A percentile compares a stretch with the other conserved stretches of the same genome.
Conservation (phyloP, 2,113 vertebrate species). For the Ameiurus melas region DNA sequence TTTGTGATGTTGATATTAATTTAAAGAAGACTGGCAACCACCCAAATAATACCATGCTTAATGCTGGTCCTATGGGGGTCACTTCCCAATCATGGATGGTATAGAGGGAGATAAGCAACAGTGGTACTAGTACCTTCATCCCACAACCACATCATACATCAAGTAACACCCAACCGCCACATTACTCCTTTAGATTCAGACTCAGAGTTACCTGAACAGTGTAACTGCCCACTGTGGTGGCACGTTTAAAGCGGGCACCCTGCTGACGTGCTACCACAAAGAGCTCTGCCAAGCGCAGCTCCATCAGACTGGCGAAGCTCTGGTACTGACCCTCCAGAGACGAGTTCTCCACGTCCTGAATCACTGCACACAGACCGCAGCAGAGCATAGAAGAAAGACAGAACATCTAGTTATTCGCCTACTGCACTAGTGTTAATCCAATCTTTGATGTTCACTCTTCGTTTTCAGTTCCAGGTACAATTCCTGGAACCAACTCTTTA, state of each 20-base stretch:
- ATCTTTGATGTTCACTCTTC: background rate
- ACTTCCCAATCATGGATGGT: background rate
- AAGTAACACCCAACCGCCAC: background rate
- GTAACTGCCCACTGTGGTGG: slow-evolving; percentile 88
- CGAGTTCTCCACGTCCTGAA: slow-evolving; percentile 90
- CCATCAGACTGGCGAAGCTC: slow-evolving; percentile 95
- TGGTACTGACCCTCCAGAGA: slow-evolving; percentile 90
- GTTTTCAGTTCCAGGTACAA: background rate
- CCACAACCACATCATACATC: background rate
- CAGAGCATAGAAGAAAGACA: background rate
- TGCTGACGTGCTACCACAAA: slow-evolving; percentile 92
- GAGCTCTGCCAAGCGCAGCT: slow-evolving; percentile 90
- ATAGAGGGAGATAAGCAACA: background rate
- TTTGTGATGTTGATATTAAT: background rate
- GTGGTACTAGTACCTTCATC: background rate
- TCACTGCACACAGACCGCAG: slow-evolving; percentile 73
- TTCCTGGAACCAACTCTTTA: background rate
- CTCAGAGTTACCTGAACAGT: slow-evolving; percentile 85
- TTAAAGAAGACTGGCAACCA: background rate
- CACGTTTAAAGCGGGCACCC: slow-evolving; percentile 83
- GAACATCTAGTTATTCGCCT: slow-evolving; percentile 47
- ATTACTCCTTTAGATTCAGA: background rate
- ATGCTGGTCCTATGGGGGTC: background rate
- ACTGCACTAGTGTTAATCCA: slow-evolving; percentile 52
- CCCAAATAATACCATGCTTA: background rate